Percentiles rank a stretch among this genome's conserved stretches.
phyloP scores from a whole-genome alignment of 2,113 vertebrate genomes.

The Bolborhynchus lineola region DNA sequence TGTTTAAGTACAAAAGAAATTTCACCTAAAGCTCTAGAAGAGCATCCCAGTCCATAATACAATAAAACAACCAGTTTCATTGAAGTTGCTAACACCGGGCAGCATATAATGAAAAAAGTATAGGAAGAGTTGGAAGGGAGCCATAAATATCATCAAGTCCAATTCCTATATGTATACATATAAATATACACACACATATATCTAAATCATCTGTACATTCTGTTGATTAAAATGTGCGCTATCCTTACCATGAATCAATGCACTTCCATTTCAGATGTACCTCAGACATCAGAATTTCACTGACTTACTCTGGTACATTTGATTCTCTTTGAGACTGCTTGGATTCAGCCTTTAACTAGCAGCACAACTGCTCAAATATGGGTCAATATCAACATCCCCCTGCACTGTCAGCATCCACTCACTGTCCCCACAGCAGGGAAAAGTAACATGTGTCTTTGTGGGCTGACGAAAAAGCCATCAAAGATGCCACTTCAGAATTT shows the following conservation, averaged over 20 bases:
- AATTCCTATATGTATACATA: not conserved
- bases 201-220: not conserved
- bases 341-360: not conserved
- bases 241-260: not conserved
- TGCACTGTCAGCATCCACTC: not conserved
- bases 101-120: not conserved
- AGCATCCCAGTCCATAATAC: not conserved
- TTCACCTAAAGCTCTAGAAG: not conserved
- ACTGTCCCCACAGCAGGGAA: not conserved
- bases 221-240: not conserved
- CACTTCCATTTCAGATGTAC: not conserved
- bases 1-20: constrained; percentile 31
- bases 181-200: not conserved
- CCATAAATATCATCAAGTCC: not conserved
- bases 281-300: not conserved
- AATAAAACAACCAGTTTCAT: not conserved
- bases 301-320: not conserved
- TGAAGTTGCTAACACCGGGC: not conserved
- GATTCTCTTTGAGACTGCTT: not conserved
- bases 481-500: not conserved
- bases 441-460: accelerated
- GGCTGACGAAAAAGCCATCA: not conserved
- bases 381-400: not conserved
- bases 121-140: not conserved
- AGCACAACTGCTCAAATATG: not conserved